Percentiles rank a stretch among this genome's conserved stretches.
Evolutionary conservation across 2,888 invertebrate genomes (phyloP).

Genomic region (Apocheima hispidaria): DNA sequence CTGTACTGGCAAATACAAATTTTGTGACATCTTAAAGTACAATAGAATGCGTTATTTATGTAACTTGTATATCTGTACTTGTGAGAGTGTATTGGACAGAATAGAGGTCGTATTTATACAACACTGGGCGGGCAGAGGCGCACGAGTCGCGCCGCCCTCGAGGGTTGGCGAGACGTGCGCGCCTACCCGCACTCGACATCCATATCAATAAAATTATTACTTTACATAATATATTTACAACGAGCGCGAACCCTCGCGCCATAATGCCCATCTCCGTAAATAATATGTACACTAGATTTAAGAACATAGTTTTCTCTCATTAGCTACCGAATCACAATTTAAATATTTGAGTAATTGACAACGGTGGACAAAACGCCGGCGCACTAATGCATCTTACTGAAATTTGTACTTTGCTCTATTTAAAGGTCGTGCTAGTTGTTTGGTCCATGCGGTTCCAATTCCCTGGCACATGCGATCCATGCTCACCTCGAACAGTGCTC

Average conservation of each 20-base stretch:
- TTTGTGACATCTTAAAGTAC: constrained; percentile 79
- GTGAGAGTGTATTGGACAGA: constrained; percentile 80
- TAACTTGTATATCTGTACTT: constrained; percentile 79
- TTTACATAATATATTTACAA: constrained; percentile 85
- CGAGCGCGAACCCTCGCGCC: constrained; percentile 74
- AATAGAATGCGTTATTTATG: constrained; percentile 73
- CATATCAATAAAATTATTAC: constrained; percentile 76
- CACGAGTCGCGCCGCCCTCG: constrained; percentile 20
- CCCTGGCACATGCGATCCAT: constrained; percentile 53
- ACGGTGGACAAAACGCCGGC: constrained; percentile 84
- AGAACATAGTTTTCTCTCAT: constrained; percentile 85
- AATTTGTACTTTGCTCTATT: constrained; percentile 85
- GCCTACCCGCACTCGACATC: constrained; percentile 63
- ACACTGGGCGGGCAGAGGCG: constrained; percentile 50
- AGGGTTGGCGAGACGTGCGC: constrained; percentile 42
- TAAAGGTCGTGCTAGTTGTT: constrained; percentile 79
- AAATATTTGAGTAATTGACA: constrained; percentile 86
- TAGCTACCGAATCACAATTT: constrained; percentile 86
- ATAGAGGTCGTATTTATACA: constrained; percentile 72
- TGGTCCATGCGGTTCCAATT: constrained; percentile 81
- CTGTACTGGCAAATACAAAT: constrained; percentile 80
- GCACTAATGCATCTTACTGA: constrained; percentile 82
- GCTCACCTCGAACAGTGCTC: constrained; percentile 25
- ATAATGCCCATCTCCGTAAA: constrained; percentile 82
- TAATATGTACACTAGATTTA: constrained; percentile 84